Evolutionary conservation across 2,888 invertebrate species (phyloP).

Genomic region (Philonicus albiceps): DNA sequence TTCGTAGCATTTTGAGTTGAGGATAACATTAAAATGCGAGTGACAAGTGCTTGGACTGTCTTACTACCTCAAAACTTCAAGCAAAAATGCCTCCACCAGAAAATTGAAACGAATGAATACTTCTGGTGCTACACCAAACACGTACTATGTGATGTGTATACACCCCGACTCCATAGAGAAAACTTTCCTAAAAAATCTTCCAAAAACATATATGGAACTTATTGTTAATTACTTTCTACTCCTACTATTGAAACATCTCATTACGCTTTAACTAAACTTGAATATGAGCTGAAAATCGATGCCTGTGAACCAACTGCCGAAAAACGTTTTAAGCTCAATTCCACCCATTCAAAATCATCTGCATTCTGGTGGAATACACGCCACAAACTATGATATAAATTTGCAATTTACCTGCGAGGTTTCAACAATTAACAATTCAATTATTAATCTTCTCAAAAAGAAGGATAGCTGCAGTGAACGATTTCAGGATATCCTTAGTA

Average conservation of each 20-base stretch:
- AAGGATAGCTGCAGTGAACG: background rate
- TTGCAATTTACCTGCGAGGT: background rate
- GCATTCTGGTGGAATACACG: background rate
- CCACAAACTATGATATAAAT: background rate
- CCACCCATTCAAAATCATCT: background rate
- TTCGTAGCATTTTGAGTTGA: background rate
- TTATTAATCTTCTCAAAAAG: background rate
- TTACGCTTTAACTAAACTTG: background rate
- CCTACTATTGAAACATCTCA: background rate
- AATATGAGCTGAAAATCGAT: constrained; percentile 22
- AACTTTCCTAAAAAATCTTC: background rate
- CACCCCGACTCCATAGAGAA: background rate
- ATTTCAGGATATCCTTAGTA: background rate
- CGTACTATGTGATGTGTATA: background rate
- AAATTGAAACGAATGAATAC: background rate
- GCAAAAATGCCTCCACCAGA: background rate
- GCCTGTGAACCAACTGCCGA: background rate
- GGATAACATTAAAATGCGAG: background rate
- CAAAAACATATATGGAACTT: background rate
- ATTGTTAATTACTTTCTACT: background rate
- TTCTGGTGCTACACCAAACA: background rate
- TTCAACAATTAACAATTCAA: background rate
- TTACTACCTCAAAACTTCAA: background rate
- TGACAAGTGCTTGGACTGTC: background rate
- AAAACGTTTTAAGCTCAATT: background rate